Percentiles rank a stretch among this genome's conserved stretches.
phyloP scores from a whole-genome alignment of 2,888 invertebrate species.

The Loripinus fragilis region DNA sequence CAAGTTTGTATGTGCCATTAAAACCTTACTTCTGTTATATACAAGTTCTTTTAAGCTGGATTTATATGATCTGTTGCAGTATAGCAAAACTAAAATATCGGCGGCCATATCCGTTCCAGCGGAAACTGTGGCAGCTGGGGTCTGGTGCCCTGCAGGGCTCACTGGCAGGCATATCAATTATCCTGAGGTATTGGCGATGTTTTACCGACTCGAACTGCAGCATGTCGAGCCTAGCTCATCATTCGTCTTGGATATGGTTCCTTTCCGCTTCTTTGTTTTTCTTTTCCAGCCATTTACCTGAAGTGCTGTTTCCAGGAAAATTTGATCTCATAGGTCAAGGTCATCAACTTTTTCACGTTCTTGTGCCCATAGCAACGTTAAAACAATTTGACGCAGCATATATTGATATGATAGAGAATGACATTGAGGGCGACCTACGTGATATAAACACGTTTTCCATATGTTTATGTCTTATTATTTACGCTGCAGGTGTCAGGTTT shows the following conservation, averaged over 20 bases:
- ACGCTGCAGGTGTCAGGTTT: neutral
- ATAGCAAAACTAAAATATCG: conserved; percentile 64
- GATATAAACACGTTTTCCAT: neutral
- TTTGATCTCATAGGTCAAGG: conserved; percentile 71
- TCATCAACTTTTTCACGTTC: conserved; percentile 74
- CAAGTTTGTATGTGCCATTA: conserved; percentile 36
- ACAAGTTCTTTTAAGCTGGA: conserved; percentile 58
- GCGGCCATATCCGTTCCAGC: conserved; percentile 60
- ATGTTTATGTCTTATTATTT: neutral
- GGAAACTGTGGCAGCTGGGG: conserved; percentile 66
- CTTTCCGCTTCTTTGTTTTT: conserved; percentile 62
- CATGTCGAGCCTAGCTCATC: conserved; percentile 61
- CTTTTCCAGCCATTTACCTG: conserved; percentile 70
- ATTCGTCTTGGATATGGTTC: conserved; percentile 53
- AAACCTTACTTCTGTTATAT: neutral
- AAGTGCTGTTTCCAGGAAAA: conserved; percentile 63
- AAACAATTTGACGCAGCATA: conserved; percentile 51
- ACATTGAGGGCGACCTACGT: neutral
- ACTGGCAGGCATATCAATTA: conserved; percentile 50
- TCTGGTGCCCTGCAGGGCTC: conserved; percentile 52
- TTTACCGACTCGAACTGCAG: conserved; percentile 40
- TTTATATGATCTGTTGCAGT: conserved; percentile 61
- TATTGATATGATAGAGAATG: conserved; percentile 33
- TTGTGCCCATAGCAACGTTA: conserved; percentile 37
- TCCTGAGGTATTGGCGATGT: conserved; percentile 60